Percentiles rank a stretch among this genome's conserved stretches.
These are phyloP conservation scores for Chymomyza amoena DNA, from an alignment of 2,888 invertebrate species.

Conservation along the genomic window DNA sequence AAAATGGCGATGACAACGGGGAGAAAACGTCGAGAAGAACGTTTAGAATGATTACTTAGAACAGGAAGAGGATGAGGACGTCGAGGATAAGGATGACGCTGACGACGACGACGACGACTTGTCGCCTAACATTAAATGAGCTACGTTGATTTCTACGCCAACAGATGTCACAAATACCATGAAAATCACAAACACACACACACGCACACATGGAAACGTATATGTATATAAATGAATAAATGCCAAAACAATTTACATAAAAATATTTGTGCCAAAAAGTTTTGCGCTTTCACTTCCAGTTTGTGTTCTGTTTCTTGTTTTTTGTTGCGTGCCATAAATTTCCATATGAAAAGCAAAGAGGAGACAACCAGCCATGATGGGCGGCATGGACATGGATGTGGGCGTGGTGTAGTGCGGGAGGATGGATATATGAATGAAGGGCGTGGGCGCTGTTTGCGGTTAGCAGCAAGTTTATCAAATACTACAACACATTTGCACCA, in stretches of 20 bases:
- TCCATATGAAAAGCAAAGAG: conserved; percentile 57
- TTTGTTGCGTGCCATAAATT: conserved; percentile 39
- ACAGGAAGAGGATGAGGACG: background rate
- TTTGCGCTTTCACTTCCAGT: conserved; percentile 31
- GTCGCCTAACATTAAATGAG: background rate
- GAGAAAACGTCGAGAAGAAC: conserved; percentile 17
- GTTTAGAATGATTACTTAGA: too few species aligned
- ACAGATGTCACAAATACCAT: background rate
- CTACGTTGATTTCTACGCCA: conserved; percentile 1
- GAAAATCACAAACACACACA: conserved; percentile 13
- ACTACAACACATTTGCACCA: conserved; percentile 3
- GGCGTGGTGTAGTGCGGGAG: too few species aligned
- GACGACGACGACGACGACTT: background rate
- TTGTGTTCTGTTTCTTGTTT: conserved; percentile 2
- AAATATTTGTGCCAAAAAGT: conserved; percentile 68
- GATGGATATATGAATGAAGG: background rate
- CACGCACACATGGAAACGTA: conserved; percentile 8
- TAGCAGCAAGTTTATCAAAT: conserved; percentile 60
- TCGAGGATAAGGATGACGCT: background rate
- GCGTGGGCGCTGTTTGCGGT: conserved; percentile 32
- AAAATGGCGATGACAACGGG: background rate
- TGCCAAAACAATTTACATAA: conserved; percentile 70
- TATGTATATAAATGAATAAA: conserved; percentile 55
- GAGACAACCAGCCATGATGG: background rate
- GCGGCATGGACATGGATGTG: conserved; percentile 24